Percentiles rank a stretch among this genome's conserved stretches.
Conservation (phyloP, 2,113 vertebrate species). For the Cephalopholis sonnerati region DNA sequence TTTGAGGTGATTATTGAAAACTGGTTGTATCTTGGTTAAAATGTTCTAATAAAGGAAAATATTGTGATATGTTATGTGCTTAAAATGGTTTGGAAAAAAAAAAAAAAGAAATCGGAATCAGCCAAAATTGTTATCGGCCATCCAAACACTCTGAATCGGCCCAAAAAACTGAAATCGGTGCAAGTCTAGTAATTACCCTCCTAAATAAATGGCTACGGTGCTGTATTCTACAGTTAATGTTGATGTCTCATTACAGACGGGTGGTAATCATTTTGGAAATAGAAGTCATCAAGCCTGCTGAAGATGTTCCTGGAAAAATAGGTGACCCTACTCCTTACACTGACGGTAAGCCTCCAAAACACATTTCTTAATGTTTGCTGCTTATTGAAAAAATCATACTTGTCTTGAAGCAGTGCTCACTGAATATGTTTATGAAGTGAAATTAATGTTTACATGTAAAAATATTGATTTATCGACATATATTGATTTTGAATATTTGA, state of each 20-base stretch:
- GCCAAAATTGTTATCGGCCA: too few species aligned
- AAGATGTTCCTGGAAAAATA: slow-evolving; percentile 86
- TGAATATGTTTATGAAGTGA: neutral
- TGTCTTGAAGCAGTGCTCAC: too few species aligned
- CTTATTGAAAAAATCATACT: neutral
- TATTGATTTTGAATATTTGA: too few species aligned
- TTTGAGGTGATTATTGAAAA: too few species aligned
- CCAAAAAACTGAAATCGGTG: too few species aligned
- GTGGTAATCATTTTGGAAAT: slow-evolving; percentile 96
- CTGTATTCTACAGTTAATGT: neutral
- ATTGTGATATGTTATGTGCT: too few species aligned
- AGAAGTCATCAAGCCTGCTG: slow-evolving; percentile 88
- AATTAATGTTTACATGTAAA: neutral
- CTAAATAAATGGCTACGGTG: neutral
- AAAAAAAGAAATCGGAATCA: too few species aligned
- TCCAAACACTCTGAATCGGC: too few species aligned
- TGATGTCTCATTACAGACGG: slow-evolving; percentile 81
- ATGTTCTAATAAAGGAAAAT: too few species aligned
- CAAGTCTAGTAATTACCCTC: neutral
- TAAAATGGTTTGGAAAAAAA: too few species aligned
- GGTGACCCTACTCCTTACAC: slow-evolving; percentile 92
- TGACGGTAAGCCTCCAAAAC: slow-evolving; percentile 86
- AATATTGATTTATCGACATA: too few species aligned
- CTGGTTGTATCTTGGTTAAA: too few species aligned
- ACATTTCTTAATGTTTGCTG: neutral